phyloP scores from a whole-genome alignment of 2,797 vertebrate genomes.

The Pangasius larnaudii region DNA sequence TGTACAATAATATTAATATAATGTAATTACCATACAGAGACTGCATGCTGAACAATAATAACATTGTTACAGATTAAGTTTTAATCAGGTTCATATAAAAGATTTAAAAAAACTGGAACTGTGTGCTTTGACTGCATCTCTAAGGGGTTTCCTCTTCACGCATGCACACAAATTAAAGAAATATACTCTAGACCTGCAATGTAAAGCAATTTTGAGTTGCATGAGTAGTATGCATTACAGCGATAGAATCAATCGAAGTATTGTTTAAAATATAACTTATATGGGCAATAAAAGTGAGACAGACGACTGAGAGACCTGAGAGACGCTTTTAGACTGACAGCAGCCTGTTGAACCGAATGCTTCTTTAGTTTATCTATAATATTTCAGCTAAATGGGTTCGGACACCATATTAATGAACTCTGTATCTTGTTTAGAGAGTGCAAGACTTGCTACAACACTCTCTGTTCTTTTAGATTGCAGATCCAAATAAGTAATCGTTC shows the following conservation, averaged over 20 bases:
- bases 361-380: constrained; percentile 11
- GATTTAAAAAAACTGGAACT: background rate
- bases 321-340: constrained; percentile 3
- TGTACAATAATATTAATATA: constrained; percentile 4
- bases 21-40: background rate
- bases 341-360: constrained; percentile 11
- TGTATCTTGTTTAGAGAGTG: constrained; percentile 1
- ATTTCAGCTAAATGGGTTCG: constrained; percentile 19
- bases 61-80: background rate
- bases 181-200: background rate
- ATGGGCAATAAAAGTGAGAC: background rate
- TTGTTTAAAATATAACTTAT: background rate
- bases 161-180: background rate
- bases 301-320: background rate
- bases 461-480: background rate
- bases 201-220: background rate
- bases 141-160: background rate
- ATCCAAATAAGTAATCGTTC: constrained; percentile 24
- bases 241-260: background rate
- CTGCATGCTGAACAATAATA: background rate
- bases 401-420: constrained; percentile 33
- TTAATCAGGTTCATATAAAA: background rate
- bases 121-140: background rate
- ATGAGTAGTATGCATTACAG: background rate
- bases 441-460: background rate